phyloP scores from a whole-genome alignment of 2,797 vertebrate species.

The Bradypodion pumilum region DNA sequence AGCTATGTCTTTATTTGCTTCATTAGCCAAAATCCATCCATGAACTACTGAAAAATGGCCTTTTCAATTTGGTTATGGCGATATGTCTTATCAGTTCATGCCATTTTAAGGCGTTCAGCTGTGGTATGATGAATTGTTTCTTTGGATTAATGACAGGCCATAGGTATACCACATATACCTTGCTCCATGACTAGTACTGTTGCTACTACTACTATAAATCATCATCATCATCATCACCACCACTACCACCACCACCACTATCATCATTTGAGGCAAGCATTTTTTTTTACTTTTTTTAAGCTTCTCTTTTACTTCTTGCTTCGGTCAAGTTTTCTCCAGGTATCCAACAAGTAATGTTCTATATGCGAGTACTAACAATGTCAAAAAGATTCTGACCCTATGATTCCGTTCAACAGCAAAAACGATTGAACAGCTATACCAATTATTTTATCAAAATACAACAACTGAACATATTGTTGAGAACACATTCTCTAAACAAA shows the following conservation, averaged over 20 bases:
- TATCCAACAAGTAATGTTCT: background rate
- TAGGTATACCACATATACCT: no score
- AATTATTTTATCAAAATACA: background rate
- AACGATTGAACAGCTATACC: background rate
- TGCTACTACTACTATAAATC: no score
- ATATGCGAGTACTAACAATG: background rate
- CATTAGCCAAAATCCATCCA: no score
- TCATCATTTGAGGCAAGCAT: background rate
- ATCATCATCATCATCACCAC: no score
- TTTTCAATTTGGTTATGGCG: no score
- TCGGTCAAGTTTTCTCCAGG: background rate
- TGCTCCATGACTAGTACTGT: no score
- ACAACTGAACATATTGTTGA: background rate
- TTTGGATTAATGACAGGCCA: no score
- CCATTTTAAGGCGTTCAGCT: no score
- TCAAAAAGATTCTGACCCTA: background rate
- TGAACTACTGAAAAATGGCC: no score
- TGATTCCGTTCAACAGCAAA: background rate
- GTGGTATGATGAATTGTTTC: no score
- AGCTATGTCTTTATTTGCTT: no score
- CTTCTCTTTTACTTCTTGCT: background rate
- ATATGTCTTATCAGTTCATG: no score
- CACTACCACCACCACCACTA: background rate
- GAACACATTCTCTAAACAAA: background rate
- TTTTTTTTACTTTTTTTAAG: background rate